Base-by-base conservation (phyloP, 1,140 invertebrate genomes). In the Oscheius sp. region DNA sequence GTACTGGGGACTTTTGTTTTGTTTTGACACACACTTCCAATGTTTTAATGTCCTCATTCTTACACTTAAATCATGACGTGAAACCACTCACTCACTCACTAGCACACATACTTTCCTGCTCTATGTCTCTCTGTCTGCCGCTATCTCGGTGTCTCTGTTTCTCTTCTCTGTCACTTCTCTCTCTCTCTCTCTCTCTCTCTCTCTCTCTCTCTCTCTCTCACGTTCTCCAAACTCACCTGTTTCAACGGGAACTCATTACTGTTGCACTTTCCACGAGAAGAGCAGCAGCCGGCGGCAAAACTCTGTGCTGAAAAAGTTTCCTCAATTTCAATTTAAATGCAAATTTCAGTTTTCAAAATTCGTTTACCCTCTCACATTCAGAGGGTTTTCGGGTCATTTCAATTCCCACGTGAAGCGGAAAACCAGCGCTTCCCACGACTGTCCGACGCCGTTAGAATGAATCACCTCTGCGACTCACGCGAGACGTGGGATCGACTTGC, bases 191-290 rank as follows among this genome's bases (percentile, higher is more conserved):
- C n/a, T n/a, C n/a, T n/a, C n/a, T n/a, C n/a, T n/a, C n/a, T n/a
- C n/a, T n/a, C n/a, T n/a, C n/a, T n/a, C n/a, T n/a, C n/a, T n/a
- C n/a, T n/a, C n/a, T n/a, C n/a, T n/a, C n/a, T n/a, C n/a, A n/a
- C n/a, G n/a, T n/a, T n/a, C n/a, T n/a, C n/a, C n/a, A 13, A 31
- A 62, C 29, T 61, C 18, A 67, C 64, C 18, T 52, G 13, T 26
- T 68, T 42, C 28, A 32, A 59, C 10, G 64, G 64, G 65, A 74
- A 74, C 4, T 67, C 65, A 3, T 36, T 26, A 42, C 7, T 46
- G 2, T 35, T 29, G 38, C 72, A 74, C n/a, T 49, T 62, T 10
- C 38, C 38, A 4, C 29, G 35, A 10, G 26, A 42, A 4, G 32
- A 34, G 49, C 65, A 66, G n/a, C 65, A 67, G 0, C 32, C 18